Conservation (phyloP, 2,888 invertebrate genomes). For the Autographa pulchrina region DNA sequence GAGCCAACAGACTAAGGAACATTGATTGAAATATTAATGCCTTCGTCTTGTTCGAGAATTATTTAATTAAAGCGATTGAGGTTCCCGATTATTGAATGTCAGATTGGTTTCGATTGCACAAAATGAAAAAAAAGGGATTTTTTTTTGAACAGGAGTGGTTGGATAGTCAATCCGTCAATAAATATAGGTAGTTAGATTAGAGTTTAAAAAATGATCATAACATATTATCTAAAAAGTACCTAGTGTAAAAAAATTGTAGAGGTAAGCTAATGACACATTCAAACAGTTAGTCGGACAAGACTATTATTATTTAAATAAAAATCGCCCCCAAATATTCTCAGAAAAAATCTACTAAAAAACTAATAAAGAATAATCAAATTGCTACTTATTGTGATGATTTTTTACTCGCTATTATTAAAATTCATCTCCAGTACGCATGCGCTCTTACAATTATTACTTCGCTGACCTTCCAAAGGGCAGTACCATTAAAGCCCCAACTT, state of each 20-base stretch:
- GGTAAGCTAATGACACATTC: too few species aligned
- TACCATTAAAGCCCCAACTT: constrained; percentile 2
- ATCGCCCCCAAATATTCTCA: too few species aligned
- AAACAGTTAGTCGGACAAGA: too few species aligned
- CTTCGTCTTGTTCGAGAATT: neutral
- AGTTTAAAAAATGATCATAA: too few species aligned
- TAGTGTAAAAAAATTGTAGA: too few species aligned
- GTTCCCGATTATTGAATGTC: neutral
- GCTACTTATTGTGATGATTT: neutral
- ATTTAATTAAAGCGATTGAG: neutral
- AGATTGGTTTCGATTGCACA: neutral
- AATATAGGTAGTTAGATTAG: too few species aligned
- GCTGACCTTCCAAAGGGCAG: constrained; percentile 4
- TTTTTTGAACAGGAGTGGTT: too few species aligned
- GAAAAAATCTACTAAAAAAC: too few species aligned
- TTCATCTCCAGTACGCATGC: neutral
- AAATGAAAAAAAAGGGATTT: neutral
- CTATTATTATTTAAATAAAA: too few species aligned
- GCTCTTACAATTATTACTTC: constrained; percentile 1
- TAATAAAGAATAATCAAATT: too few species aligned
- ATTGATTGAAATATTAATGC: neutral
- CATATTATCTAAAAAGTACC: too few species aligned
- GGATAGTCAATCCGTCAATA: too few species aligned
- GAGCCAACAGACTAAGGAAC: neutral
- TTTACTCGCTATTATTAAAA: neutral